Evolutionary conservation across 2,888 invertebrate genomes (phyloP), one percentile per base, ranked within the genome.

Genomic region (Sarcophaga carnaria): DNA sequence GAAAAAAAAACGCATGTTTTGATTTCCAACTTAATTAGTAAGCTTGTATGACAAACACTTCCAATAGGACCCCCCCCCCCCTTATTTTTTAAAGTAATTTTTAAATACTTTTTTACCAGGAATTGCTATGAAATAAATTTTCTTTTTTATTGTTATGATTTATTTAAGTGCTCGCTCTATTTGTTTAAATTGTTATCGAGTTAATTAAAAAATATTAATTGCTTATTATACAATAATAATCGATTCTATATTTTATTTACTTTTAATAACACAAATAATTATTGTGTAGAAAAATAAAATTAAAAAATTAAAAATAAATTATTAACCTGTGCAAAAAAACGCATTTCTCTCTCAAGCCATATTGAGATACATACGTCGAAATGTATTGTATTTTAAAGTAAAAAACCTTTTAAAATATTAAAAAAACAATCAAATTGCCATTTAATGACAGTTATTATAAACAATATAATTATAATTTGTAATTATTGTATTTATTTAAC

Each of bases 201-300:
- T 84, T 84, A 84, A 84, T 84, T 84, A 84, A 75, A 37, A 66
- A 83, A n/a, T 37, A 64, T 69, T 49, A 84, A 84, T 80, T 80
- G 79, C 75, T 83, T 75, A 59, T 80, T 75, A 75, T 80, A 80
- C 74, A 84, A 74, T 75, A 47, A 14, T 64, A 47, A 14, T 64
- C 27, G 20, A 75, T 74, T 64, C 59, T n/a, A 6, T 63, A 63
- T 63, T 64, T 66, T 67, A 54, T 70, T 54, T n/a, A 67, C 17
- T 22, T 25, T 83, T 74, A 63, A 79, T 27, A 20, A 20, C 14
- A n/a, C 27, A 80, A 70, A 66, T 17, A 54, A 54, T 54, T 54
- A 54, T 54, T 37, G 37, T 37, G 37, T 37, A 37, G 37, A 37
- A 37, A 37, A 10, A 37, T 6, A 37, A 37, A 37, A 22, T 22